Evolutionary conservation across 2,797 vertebrate genomes (phyloP), one percentile per base, ranked within the genome.

Genomic region (Protosalanx chinensis): DNA sequence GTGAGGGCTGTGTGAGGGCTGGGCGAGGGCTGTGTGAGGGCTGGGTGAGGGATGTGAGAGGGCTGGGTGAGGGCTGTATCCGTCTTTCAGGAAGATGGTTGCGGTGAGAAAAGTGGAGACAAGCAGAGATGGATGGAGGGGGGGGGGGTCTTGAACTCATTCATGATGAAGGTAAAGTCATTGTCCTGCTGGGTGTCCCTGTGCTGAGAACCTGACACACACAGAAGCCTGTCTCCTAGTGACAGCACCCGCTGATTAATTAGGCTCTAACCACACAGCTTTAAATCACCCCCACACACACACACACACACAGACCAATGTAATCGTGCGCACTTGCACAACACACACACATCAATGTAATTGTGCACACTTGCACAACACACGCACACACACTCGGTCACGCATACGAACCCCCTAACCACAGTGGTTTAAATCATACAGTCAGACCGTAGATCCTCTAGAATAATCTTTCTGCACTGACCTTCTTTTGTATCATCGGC

Each of bases 171-270:
- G 74, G 71, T 70, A 60, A 79, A 72, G 67, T 82, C 72, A 78
- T 70, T 69, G 74, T 77, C 72, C 64, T 74, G 57, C 62, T 64
- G 79, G 71, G 60, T 57, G 73, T 82, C 75, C 79, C 76, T 76
- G 58, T 53, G 71, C 56, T 65, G 71, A 82, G 71, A 79, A 61
- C 68, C 68, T 70, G 79, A 72, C 71, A 63, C 67, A 64, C 78
- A 73, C 72, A 73, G 71, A 70, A 83, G 75, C 70, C 67, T 62
- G 74, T 81, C 76, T 87, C 35, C 51, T 37, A 46, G 69, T 82
- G 77, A 82, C 82, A 84, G 64, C 29, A 41, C 57, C 3, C 1
- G 56, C 72, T 86, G 81, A 89, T 86, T 86, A 87, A 85, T 82
- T 85, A 78, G 80, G 63, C 79, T 75, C 79, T 73, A 79, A 80